Evolutionary conservation across 1,140 invertebrate genomes (phyloP), one percentile per base, ranked within the genome.

Genomic region (Calephelis virginiensis): DNA sequence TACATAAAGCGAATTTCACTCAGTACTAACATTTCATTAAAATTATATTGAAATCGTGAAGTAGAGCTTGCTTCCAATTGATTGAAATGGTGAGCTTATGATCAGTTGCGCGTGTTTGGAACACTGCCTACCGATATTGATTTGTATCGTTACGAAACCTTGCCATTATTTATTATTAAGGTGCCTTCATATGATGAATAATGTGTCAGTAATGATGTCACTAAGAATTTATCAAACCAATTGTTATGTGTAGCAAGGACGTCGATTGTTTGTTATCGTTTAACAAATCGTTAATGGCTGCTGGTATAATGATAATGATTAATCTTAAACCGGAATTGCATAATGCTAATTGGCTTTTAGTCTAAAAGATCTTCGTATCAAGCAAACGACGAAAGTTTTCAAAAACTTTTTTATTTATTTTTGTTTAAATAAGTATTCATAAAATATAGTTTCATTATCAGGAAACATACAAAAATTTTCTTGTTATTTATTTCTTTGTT

Each of bases 21-120:
- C 80, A 83, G 78, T 85, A 77, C 86, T 85, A 81, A 85, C 83
- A 89, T 89, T 89, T 89, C 80, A 87, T 87, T 89, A 85, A 82
- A 85, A 82, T 70, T 85, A 82, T 89, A 89, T 89, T 87, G 86
- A 83, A 90, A 87, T 89, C 87, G 85, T 90, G 87, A 86, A 90
- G 81, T 83, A 74, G 81, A 69, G 76, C 77, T 82, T 82, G 80
- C 81, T 81, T 83, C 85, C 81, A 73, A 85, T 80, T 86, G 85
- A 90, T 89, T 85, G 85, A 82, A 75, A 74, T 78, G 64, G 77
- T 72, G 68, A 64, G 68, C 60, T 73, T 67, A 68, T 77, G 75
- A 78, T 76, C 74, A 76, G 61, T 73, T 72, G 82, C 85, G 82
- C 85, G 84, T 83, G 83, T 80, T 70, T 73, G 74, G 73, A 74